Base-by-base conservation (phyloP, 2,113 vertebrate species). In the Puffinus mauretanicus region DNA sequence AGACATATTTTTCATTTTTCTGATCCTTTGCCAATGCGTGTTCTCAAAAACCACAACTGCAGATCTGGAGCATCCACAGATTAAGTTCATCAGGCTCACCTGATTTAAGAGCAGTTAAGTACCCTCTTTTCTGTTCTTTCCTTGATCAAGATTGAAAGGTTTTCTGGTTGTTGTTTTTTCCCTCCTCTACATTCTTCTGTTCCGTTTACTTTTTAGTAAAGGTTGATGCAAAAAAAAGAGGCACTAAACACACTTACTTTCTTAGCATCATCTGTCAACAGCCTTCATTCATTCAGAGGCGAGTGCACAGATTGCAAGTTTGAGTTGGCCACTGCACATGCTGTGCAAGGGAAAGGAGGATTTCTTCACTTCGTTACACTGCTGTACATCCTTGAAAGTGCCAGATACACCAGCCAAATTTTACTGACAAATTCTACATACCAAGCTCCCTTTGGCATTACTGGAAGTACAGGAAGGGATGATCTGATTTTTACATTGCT, bases 231-330 rank as follows among this genome's bases (percentile, higher is more conserved):
- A 88, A 72, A 62, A 29, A 29, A 49, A 67, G 9, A 52, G 9
- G 15, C 77, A 75, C 30, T 51, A 67, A 90, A 76, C 34, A 60
- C 40, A 81, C 71, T 40, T 16, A 62, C 40, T 88, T 90, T 66
- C 67, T 88, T 27, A 70, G 21, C 46, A 88, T 95, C 36, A 81
- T 61, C 86, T 88, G 82, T 92, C 82, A 96, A 70, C 88, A 94
- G 62, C 75, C 46, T 91, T 85, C 87, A 49, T 66, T 88, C 81
- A 36, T 87, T 79, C 40, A 58, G 79, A 60, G 32, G 38, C 7
- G 2, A 92, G 46, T 9, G 67, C 67, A 70, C 82, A 93, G 76
- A 86, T 27, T 80, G 87, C n/a, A 38, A 15, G 58, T 96, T 42
- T 16, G 66, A 79, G 78, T 42, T 93, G 94, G 87, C 78, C 75